phyloP scores from a whole-genome alignment of 1,140 invertebrate species.

The Zaprionus kolodkinae region DNA sequence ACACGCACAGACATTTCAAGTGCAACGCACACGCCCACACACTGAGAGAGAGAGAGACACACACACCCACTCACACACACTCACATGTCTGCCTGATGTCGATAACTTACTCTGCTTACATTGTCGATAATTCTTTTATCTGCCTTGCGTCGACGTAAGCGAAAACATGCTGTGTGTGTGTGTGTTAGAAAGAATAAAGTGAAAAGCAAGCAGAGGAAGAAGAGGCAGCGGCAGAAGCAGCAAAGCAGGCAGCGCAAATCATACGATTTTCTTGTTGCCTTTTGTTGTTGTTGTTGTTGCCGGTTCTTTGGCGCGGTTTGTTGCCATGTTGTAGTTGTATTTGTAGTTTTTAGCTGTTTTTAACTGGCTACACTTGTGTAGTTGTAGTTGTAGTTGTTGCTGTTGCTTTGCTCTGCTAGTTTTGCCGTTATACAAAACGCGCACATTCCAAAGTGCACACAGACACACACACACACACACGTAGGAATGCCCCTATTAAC shows the following conservation, averaged over 20 bases:
- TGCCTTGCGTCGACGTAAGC: neutral
- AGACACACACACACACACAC: no score
- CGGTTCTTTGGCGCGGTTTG: conserved; percentile 55
- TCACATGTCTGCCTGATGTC: neutral
- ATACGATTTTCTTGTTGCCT: conserved; percentile 73
- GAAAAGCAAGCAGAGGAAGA: conserved; percentile 15
- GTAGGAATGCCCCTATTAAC: neutral
- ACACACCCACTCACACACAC: neutral
- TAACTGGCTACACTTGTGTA: conserved; percentile 25
- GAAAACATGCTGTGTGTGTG: no score
- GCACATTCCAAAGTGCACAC: conserved; percentile 23
- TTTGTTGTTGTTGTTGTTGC: conserved; percentile 50
- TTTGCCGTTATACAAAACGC: conserved; percentile 10
- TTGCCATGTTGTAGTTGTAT: conserved; percentile 33
- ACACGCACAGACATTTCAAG: conserved; percentile 28
- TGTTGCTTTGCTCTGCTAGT: conserved; percentile 8
- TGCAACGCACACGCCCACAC: conserved; percentile 17
- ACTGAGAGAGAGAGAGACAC: no score
- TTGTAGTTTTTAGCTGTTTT: conserved; percentile 31
- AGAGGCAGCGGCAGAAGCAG: conserved; percentile 49
- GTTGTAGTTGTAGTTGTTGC: conserved; percentile 5
- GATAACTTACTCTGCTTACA: conserved; percentile 4
- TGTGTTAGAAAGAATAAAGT: neutral
- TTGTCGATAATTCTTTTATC: conserved; percentile 10
- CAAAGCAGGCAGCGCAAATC: conserved; percentile 63